A percentile compares a stretch with the other conserved stretches of the same genome.
Evolutionary conservation across 2,797 vertebrate species (phyloP).

Genomic region (Ataeniobius toweri): DNA sequence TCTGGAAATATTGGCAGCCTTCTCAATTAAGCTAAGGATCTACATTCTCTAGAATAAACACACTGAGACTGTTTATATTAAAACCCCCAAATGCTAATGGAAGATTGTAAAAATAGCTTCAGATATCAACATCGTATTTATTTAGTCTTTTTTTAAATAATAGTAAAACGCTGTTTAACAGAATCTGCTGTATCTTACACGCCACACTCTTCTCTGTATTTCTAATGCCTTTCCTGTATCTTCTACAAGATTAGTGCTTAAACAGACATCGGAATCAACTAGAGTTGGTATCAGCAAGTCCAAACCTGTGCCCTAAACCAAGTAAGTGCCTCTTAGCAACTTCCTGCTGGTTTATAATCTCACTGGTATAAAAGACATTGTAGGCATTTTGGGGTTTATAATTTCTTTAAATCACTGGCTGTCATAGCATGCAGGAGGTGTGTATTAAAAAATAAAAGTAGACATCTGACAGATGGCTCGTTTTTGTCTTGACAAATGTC

Average conservation of each 20-base stretch:
- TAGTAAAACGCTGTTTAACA: neutral
- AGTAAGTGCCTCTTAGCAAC: neutral
- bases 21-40: neutral
- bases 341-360: neutral
- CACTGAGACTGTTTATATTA: neutral
- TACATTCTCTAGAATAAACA: neutral
- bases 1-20: neutral
- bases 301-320: too few species aligned
- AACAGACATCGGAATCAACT: neutral
- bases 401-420: neutral
- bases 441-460: neutral
- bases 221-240: neutral
- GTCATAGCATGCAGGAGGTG: neutral
- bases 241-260: neutral
- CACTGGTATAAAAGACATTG: neutral
- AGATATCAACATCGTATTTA: neutral
- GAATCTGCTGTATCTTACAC: neutral
- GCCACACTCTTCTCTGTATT: neutral
- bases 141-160: neutral
- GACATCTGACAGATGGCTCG: neutral
- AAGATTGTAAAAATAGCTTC: neutral
- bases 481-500: neutral
- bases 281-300: too few species aligned
- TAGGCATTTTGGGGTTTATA: neutral
- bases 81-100: neutral